phyloP scores from a whole-genome alignment of 2,888 invertebrate genomes.

The Chrysotoxum bicinctum region DNA sequence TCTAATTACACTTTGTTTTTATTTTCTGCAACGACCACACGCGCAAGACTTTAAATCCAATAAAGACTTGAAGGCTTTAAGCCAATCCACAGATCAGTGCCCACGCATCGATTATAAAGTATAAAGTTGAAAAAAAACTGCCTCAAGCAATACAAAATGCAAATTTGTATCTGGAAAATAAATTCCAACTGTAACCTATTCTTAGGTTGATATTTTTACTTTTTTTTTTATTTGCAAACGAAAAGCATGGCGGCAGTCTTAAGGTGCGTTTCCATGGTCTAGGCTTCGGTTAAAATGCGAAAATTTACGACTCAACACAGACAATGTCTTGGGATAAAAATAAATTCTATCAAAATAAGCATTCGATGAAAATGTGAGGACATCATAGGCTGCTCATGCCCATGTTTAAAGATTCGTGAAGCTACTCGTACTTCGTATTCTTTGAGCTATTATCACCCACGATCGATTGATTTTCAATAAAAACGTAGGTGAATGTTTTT shows the following conservation, averaged over 20 bases:
- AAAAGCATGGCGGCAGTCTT: conserved; percentile 1
- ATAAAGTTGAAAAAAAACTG: conserved; percentile 6
- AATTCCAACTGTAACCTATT: conserved; percentile 40
- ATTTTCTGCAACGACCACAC: conserved; percentile 53
- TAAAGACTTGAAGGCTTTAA: conserved; percentile 12
- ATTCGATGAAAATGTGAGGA: conserved; percentile 52
- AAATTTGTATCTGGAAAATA: conserved; percentile 57
- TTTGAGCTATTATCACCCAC: conserved; percentile 67
- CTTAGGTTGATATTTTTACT: conserved; percentile 4
- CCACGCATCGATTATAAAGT: conserved; percentile 66
- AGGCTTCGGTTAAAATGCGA: conserved; percentile 42
- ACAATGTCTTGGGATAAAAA: conserved; percentile 48
- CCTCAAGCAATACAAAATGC: conserved; percentile 63
- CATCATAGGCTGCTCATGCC: background rate
- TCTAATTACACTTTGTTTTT: conserved; percentile 56
- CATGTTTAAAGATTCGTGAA: background rate
- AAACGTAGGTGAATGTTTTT: conserved; percentile 1
- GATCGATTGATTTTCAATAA: conserved; percentile 65
- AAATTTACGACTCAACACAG: conserved; percentile 58
- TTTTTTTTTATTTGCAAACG: background rate
- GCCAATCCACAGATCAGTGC: conserved; percentile 18
- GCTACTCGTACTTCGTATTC: conserved; percentile 13
- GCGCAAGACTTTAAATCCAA: conserved; percentile 28
- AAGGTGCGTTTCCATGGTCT: conserved; percentile 43
- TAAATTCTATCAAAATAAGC: conserved; percentile 55